Conservation (phyloP, 2,113 vertebrate species). For the Diadophis punctatus region DNA sequence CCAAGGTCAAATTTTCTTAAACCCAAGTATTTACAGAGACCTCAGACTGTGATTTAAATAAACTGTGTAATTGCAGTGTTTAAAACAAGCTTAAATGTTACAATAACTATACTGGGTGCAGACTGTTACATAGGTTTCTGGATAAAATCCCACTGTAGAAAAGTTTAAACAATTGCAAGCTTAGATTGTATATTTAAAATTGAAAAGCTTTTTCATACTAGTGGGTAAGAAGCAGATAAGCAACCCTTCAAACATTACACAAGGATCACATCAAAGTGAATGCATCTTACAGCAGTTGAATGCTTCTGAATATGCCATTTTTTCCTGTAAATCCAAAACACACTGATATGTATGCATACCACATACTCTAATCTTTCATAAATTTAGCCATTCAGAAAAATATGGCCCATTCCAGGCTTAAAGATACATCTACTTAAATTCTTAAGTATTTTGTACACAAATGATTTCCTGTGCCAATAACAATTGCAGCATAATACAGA, state of each 20-base stretch:
- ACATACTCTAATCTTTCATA: not conserved
- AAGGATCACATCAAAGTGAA: not conserved
- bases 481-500: not conserved
- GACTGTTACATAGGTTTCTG: conserved; percentile 8
- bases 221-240: not conserved
- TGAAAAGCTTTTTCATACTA: not conserved
- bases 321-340: not conserved
- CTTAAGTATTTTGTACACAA: not conserved
- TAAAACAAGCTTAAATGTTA: conserved; percentile 37
- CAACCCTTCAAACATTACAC: not conserved
- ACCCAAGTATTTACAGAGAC: conserved; percentile 13
- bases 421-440: not conserved
- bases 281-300: not conserved
- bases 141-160: not conserved
- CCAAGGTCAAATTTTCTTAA: conserved; percentile 27
- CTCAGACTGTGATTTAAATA: conserved; percentile 31
- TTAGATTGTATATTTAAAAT: not conserved
- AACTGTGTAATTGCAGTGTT: not conserved
- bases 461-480: not conserved
- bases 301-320: not conserved
- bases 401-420: not conserved
- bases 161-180: conserved; percentile 4
- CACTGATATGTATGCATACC: not conserved
- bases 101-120: conserved; percentile 1
- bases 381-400: not conserved